Evolutionary conservation across 1,140 invertebrate species (phyloP).

Genomic region (Pogonognathellus flavescens): DNA sequence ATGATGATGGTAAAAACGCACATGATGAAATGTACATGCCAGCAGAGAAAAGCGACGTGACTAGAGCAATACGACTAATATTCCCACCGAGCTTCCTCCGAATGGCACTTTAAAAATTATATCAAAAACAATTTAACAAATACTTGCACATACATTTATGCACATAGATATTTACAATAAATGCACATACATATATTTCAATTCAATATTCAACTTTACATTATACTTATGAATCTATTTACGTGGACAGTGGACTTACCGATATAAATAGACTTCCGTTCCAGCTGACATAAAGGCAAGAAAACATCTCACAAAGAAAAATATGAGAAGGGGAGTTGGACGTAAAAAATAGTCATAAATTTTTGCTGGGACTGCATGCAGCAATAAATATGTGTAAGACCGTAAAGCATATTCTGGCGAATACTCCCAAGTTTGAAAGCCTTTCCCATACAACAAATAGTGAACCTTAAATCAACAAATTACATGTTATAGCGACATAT

Average conservation of each 20-base stretch:
- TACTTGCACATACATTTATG: neutral
- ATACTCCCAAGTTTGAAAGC: constrained; percentile 99
- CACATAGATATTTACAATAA: too few species aligned
- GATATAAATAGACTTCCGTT: constrained; percentile 94
- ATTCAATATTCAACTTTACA: too few species aligned
- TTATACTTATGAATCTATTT: too few species aligned
- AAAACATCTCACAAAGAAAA: constrained; percentile 89
- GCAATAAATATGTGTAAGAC: constrained; percentile 91
- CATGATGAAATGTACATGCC: constrained; percentile 93
- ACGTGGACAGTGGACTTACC: constrained; percentile 77
- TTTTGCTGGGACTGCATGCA: constrained; percentile 87
- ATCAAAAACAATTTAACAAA: constrained; percentile 4
- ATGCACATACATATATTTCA: too few species aligned
- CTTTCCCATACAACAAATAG: constrained; percentile 85
- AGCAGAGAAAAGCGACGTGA: constrained; percentile 86
- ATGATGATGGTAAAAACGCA: constrained; percentile 93
- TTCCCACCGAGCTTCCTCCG: constrained; percentile 91
- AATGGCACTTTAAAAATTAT: constrained; percentile 79
- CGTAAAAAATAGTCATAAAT: constrained; percentile 83
- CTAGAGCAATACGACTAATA: constrained; percentile 85
- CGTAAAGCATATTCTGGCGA: constrained; percentile 93
- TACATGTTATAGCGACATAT: too few species aligned
- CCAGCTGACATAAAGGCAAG: constrained; percentile 84
- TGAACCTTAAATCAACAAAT: constrained; percentile 78
- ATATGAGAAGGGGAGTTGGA: constrained; percentile 86